Percentiles rank a stretch among this genome's conserved stretches.
Conservation (phyloP, 2,797 vertebrate species). For the Pangasius larnaudii region DNA sequence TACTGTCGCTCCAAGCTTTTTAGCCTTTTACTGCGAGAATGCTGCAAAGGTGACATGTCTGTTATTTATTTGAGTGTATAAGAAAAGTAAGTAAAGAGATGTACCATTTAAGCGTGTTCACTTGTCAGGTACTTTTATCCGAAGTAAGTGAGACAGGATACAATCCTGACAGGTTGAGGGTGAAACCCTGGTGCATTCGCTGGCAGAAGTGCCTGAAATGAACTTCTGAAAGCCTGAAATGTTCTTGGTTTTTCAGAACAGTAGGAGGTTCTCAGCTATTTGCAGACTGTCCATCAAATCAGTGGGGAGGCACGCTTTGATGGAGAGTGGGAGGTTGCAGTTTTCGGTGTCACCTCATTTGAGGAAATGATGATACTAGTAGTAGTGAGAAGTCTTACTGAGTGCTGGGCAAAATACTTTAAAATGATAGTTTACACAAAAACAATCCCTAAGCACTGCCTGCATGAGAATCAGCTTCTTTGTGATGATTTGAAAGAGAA, state of each 20-base stretch:
- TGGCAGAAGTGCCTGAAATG: not conserved
- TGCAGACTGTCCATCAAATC: constrained; percentile 1
- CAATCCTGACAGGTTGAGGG: not conserved
- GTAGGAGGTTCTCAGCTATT: not conserved
- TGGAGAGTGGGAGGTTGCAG: constrained; percentile 1
- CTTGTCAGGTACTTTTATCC: not conserved
- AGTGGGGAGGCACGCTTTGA: not conserved
- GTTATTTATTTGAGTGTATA: constrained; percentile 4
- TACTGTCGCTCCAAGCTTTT: constrained; percentile 9
- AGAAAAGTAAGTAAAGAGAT: constrained; percentile 10
- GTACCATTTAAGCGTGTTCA: not conserved
- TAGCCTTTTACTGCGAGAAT: not conserved
- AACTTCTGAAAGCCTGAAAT: not conserved
- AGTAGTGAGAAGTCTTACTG: not conserved
- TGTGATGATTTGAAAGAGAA: not conserved
- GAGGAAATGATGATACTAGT: not conserved
- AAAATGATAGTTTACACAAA: not conserved
- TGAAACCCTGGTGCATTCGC: not conserved
- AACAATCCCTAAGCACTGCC: not conserved
- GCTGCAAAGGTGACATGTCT: not conserved
- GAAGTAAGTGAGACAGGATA: not conserved
- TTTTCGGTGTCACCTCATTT: constrained; percentile 21
- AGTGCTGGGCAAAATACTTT: not conserved
- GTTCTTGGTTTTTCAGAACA: not conserved
- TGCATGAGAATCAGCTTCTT: not conserved